These are phyloP conservation scores for Acanthurus leucopareius DNA, from an alignment of 2,797 vertebrate species.

Conservation along the genomic window DNA sequence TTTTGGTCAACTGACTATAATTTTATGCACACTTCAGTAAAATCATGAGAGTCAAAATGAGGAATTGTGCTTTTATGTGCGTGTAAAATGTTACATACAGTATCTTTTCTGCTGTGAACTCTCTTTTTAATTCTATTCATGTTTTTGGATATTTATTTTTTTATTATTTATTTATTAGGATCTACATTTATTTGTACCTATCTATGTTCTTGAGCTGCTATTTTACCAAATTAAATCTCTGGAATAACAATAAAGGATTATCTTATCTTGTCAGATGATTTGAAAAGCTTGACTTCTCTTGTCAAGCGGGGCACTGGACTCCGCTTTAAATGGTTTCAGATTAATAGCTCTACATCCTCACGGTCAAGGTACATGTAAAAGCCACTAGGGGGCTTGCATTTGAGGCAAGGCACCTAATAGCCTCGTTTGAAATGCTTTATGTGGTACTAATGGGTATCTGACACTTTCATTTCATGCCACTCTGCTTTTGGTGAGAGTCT, in stretches of 20 bases:
- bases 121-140: background rate
- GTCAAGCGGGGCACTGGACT: background rate
- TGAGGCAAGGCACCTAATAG: background rate
- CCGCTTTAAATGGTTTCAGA: slow-evolving; percentile 1
- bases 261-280: background rate
- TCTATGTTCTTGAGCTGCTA: background rate
- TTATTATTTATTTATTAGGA: background rate
- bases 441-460: slow-evolving; percentile 10
- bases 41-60: too few relatives aligned
- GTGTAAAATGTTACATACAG: too few relatives aligned
- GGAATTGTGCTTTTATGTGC: too few relatives aligned
- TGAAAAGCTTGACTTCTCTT: background rate
- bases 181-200: background rate
- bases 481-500: slow-evolving; percentile 17
- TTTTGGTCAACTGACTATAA: too few relatives aligned
- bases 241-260: background rate
- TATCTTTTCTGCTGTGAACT: background rate
- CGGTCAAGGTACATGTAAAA: slow-evolving; percentile 2
- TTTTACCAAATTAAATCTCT: background rate
- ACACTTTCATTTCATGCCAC: slow-evolving; percentile 1
- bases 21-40: background rate
- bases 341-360: slow-evolving; percentile 1
- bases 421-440: slow-evolving; percentile 41
- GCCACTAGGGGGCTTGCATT: slow-evolving; percentile 49
- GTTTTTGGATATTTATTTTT: background rate